Base-by-base conservation (phyloP, 2,797 vertebrate species). In the Crenichthys baileyi region DNA sequence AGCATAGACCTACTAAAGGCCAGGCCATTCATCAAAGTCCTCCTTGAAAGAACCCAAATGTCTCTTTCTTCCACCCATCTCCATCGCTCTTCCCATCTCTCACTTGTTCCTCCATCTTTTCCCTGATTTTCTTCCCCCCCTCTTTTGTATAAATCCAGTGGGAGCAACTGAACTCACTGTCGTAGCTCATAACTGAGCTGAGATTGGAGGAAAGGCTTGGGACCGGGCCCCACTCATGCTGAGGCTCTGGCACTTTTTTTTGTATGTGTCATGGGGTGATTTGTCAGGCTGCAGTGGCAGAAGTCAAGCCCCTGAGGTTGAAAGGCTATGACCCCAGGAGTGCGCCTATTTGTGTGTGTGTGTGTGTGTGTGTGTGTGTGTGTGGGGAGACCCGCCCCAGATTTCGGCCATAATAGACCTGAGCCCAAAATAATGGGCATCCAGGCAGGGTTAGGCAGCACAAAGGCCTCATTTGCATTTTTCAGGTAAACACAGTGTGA, bases 231-330 rank as follows among this genome's bases (percentile, higher is more conserved):
- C 89, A 95, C 96, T 96, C 96, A 97, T 91, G 95, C 96, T 95
- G 96, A 93, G 95, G 95, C 94, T 96, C 96, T 96, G 95, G 94
- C 87, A 89, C 94, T 96, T 97, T 96, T 96, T 96, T 97, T 98
- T 84, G 50, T 98, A 96, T 98, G 95, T 96, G 93, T 94, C 73
- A 79, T 83, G 87, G 94, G 96, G 94, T 92, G 95, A 98, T 98
- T 98, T 98, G 97, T 98, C 97, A 99, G 97, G 96, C 94, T 94
- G 94, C 79, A 92, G 97, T 98, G 97, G 97, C 97, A 98, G 96
- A 98, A 98, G 98, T 99, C 97, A 97, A 98, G 97, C 97, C 97
- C 96, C 95, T 90, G 95, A 97, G 97, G 98, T 97, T 98, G 97
- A 99, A 98, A 99, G 97, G 97, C 97, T 97, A 95, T 97, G 97